Base-by-base conservation (phyloP, 2,113 vertebrate genomes). In the Prunella fulvescens region DNA sequence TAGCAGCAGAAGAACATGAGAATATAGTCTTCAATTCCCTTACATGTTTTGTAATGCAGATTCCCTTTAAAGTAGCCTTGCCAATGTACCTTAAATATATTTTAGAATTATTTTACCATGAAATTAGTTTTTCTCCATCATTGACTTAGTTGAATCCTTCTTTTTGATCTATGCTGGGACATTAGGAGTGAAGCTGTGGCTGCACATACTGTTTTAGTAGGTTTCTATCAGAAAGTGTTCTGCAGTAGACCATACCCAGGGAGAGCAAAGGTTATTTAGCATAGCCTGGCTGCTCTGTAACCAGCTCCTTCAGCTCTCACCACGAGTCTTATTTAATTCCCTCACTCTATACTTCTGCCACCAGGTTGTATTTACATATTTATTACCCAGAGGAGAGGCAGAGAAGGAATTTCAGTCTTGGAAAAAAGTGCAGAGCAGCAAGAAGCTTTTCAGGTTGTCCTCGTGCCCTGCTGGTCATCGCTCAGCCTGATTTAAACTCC, bases 101-200 rank as follows among this genome's bases (percentile, higher is more conserved):
- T 98, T 98, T 98, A 98, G 97, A 98, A 98, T 98, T 98, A 98
- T 98, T 98, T 98, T 97, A 98, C 98, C 98, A 98, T 98, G 98
- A 98, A 98, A 98, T 98, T 98, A 98, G 97, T 98, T 98, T 97
- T 98, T 98, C 97, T 97, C 97, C 97, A 73, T 98, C 98, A 97
- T 98, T 98, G 98, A 86, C 94, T 98, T 97, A 97, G 97, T 90
- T 98, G 98, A 98, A 97, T 97, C 86, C 95, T 96, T 96, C 96
- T 96, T 96, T 97, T 97, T 98, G 72, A 98, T 98, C 98, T 98
- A 97, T 98, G 97, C 95, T 96, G 94, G 97, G 93, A 96, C 97
- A 97, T 98, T 98, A 97, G 97, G 97, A 97, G 94, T 95, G 97
- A 95, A 97, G 85, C 91, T 2, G 2, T 97, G 96, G 90, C 92